These are phyloP conservation scores for Dryococelus australis DNA, from an alignment of 2,888 invertebrate species.

Conservation along the genomic window DNA sequence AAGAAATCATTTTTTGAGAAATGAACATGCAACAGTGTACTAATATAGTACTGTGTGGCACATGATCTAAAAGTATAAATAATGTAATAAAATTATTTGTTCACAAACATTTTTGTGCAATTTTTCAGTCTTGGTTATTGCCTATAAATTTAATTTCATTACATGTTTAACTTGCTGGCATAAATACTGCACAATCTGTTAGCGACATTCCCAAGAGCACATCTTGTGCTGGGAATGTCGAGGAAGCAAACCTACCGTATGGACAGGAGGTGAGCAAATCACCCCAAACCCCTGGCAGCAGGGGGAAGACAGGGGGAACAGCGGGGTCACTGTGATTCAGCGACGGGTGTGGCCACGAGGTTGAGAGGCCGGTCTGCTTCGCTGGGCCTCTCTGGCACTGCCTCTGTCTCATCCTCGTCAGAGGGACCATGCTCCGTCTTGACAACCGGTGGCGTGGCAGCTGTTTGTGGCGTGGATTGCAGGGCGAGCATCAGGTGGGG, in stretches of 20 bases:
- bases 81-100: slow-evolving; percentile 9
- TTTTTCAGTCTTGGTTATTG: slow-evolving; percentile 3
- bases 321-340: slow-evolving; percentile 35
- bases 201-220: too few species aligned
- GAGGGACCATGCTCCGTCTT: slow-evolving; percentile 52
- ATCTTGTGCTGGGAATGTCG: too few species aligned
- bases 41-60: not conserved
- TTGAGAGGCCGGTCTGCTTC: slow-evolving; percentile 71
- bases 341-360: slow-evolving; percentile 66
- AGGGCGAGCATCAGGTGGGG: slow-evolving; percentile 73
- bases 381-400: slow-evolving; percentile 52
- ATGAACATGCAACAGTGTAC: not conserved
- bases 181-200: too few species aligned
- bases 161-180: not conserved
- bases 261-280: not conserved
- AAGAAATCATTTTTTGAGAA: not conserved
- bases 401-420: slow-evolving; percentile 56
- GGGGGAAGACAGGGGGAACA: not conserved
- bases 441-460: slow-evolving; percentile 44
- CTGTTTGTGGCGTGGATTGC: slow-evolving; percentile 57
- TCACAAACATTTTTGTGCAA: slow-evolving; percentile 11
- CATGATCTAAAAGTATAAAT: not conserved
- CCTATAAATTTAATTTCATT: not conserved
- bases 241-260: too few species aligned
- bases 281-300: not conserved